phyloP scores from a whole-genome alignment of 2,888 invertebrate species.

The Drosophila mimica region DNA sequence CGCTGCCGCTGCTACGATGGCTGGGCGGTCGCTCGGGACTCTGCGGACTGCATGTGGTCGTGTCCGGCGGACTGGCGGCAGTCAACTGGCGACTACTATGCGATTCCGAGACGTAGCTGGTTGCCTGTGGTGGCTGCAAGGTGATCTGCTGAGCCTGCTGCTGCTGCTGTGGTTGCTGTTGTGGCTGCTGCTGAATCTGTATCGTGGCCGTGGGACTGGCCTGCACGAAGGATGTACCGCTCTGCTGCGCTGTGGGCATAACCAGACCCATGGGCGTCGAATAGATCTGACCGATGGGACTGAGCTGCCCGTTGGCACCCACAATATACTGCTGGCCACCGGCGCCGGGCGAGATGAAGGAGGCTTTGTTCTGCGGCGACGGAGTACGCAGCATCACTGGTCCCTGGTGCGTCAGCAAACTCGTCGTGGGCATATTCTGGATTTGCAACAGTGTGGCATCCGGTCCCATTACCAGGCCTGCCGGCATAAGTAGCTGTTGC shows the following conservation, averaged over 20 bases:
- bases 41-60: constrained; percentile 93
- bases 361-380: constrained; percentile 89
- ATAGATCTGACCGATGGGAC: constrained; percentile 88
- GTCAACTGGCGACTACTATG: constrained; percentile 71
- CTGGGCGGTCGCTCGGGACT: constrained; percentile 86
- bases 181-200: constrained; percentile 87
- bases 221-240: constrained; percentile 91
- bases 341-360: constrained; percentile 89
- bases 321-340: constrained; percentile 90
- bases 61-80: constrained; percentile 91
- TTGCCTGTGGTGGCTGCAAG: constrained; percentile 74
- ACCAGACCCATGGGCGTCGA: constrained; percentile 84
- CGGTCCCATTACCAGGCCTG: constrained; percentile 94
- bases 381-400: constrained; percentile 91
- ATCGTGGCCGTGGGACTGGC: constrained; percentile 91
- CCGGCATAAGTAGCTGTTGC: constrained; percentile 93
- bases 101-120: constrained; percentile 62
- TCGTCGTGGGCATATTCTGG: constrained; percentile 90
- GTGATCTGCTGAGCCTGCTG: constrained; percentile 63
- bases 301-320: constrained; percentile 91
- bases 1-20: constrained; percentile 84
- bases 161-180: constrained; percentile 63
- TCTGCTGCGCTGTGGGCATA: constrained; percentile 83
- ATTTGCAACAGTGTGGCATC: constrained; percentile 91
- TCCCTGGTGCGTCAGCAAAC: constrained; percentile 89